Percentiles rank a stretch among this genome's conserved stretches.
phyloP scores from a whole-genome alignment of 1,140 invertebrate genomes.

The Bombus sibiricus region DNA sequence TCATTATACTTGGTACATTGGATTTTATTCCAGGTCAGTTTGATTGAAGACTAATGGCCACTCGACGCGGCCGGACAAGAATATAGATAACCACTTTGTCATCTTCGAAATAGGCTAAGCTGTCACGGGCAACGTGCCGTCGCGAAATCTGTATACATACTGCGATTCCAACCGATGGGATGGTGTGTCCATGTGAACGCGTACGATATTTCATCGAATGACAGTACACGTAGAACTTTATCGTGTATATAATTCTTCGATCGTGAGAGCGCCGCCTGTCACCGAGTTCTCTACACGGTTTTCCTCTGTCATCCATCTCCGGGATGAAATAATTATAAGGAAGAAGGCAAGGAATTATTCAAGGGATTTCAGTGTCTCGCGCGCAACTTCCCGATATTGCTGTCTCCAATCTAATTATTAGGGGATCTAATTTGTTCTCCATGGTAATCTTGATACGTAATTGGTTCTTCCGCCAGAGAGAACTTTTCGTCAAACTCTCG shows the following conservation, averaged over 20 bases:
- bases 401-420: neutral
- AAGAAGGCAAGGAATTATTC: neutral
- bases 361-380: neutral
- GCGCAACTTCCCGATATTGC: neutral
- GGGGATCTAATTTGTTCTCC: neutral
- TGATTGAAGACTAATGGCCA: conserved; percentile 42
- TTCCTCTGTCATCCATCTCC: neutral
- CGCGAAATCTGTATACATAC: conserved; percentile 35
- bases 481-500: neutral
- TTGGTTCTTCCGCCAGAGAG: neutral
- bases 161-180: conserved; percentile 15
- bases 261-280: conserved; percentile 17
- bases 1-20: conserved; percentile 9
- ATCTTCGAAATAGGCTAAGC: conserved; percentile 43
- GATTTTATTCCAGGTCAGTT: conserved; percentile 1
- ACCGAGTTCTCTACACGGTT: neutral
- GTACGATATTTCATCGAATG: conserved; percentile 41
- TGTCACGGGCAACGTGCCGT: conserved; percentile 30
- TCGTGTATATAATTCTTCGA: conserved; percentile 18
- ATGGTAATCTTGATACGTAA: conserved; percentile 13
- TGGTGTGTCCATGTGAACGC: conserved; percentile 8
- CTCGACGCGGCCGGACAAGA: conserved; percentile 17
- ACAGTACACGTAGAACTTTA: conserved; percentile 26
- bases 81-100: conserved; percentile 52
- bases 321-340: neutral